A percentile compares a stretch with the other conserved stretches of the same genome.
Conservation (phyloP, 2,888 invertebrate species). For the Heliconius cydno region DNA sequence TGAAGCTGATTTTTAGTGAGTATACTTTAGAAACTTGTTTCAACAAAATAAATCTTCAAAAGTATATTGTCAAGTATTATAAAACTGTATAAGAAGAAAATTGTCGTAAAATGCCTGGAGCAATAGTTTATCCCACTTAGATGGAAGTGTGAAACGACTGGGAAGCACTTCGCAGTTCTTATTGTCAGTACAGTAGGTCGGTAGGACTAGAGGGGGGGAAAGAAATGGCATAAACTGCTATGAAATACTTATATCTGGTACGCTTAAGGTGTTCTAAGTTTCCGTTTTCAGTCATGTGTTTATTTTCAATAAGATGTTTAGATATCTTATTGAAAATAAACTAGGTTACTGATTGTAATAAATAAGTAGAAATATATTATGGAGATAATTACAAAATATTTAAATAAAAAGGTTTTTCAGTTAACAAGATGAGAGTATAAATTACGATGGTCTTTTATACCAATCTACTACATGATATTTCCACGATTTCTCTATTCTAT, state of each 20-base stretch:
- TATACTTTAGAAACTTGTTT: not conserved
- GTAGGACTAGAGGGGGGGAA: not conserved
- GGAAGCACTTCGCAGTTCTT: conserved; percentile 40
- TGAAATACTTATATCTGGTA: not conserved
- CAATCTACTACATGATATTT: not conserved
- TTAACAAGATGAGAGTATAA: not conserved
- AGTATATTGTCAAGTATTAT: conserved; percentile 21
- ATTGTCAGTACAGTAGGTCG: conserved; percentile 42
- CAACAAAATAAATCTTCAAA: conserved; percentile 13
- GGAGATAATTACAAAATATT: not conserved
- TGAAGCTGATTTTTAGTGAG: too few species aligned
- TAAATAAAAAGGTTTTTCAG: not conserved
- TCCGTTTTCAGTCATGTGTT: not conserved
- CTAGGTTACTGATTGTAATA: not conserved
- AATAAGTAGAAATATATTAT: not conserved
- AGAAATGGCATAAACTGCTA: conserved; percentile 11
- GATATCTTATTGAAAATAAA: too few species aligned
- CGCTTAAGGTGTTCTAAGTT: not conserved
- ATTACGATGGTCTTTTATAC: not conserved
- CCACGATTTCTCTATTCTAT: not conserved
- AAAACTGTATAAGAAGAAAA: conserved; percentile 32
- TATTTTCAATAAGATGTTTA: not conserved
- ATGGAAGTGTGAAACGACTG: conserved; percentile 41
- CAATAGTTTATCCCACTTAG: conserved; percentile 42
- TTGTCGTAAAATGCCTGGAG: conserved; percentile 39